These are phyloP conservation scores for Trissolcus japonicus DNA, from an alignment of 2,888 invertebrate genomes.

Conservation along the genomic window DNA sequence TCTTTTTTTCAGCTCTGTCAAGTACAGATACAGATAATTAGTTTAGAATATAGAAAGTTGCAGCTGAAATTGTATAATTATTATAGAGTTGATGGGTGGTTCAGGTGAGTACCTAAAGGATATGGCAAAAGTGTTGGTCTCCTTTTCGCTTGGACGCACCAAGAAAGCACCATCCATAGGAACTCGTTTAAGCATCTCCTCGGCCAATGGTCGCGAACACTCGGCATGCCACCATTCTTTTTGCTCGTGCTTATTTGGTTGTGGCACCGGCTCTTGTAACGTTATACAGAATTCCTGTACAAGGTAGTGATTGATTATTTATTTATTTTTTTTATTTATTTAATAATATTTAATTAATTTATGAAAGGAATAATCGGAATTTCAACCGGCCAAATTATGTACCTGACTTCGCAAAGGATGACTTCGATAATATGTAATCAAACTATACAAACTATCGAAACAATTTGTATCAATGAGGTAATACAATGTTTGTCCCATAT, in stretches of 20 bases:
- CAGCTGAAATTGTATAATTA: no score
- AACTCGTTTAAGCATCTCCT: constrained; percentile 90
- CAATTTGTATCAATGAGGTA: constrained; percentile 91
- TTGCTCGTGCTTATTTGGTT: constrained; percentile 94
- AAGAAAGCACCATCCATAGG: constrained; percentile 95
- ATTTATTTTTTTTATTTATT: no score
- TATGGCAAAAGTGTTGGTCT: constrained; percentile 90
- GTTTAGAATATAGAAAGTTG: no score
- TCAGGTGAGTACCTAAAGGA: constrained; percentile 86
- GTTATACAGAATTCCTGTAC: constrained; percentile 89
- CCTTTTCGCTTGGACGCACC: constrained; percentile 93
- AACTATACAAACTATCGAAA: constrained; percentile 93
- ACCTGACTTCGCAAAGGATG: constrained; percentile 91
- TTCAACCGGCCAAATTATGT: neutral
- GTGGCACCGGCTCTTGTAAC: constrained; percentile 93
- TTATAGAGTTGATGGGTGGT: no score
- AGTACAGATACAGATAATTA: no score
- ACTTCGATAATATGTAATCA: constrained; percentile 92
- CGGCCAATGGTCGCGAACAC: constrained; percentile 88
- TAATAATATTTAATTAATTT: no score
- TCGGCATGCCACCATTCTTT: constrained; percentile 95
- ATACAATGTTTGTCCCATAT: constrained; percentile 91
- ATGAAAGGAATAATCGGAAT: no score
- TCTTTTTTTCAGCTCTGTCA: constrained; percentile 90
- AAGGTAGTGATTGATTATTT: constrained; percentile 1